Base-by-base conservation (phyloP, 2,797 vertebrate species). In the Dromococcyx pavoninus region DNA sequence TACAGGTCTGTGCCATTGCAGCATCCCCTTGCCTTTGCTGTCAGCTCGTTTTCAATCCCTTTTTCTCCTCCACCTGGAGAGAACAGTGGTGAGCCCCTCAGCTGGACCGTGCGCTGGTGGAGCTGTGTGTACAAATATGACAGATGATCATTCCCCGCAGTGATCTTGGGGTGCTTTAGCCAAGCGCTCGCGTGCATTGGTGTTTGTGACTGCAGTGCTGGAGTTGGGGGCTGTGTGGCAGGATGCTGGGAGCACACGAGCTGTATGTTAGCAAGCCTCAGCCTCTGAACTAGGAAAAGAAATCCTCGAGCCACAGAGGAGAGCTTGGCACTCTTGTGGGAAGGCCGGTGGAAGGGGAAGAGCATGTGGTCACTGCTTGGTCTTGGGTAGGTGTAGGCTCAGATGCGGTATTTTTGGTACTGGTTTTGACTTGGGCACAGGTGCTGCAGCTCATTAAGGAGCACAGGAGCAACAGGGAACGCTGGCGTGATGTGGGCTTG, bases 101-200 rank as follows among this genome's bases (percentile, higher is more conserved):
- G 3, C 1, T 4, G 33, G 57, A 35, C 35, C 0, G 0, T 53
- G 41, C 0, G 0, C 64, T 56, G 78, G 8, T 22, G 33, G 64
- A 81, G 14, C 30, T 61, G 41, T 41, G 22, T n/a, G 44, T 69
- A 22, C 21, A 22, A 10, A 35, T 4, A 37, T 27, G 37, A 5
- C 4, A 23, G 56, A 9, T 13, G 24, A 4, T 41, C 0, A 0
- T 10, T 71, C 28, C 48, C 69, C 0, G 0, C 23, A 6, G 1
- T 3, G 19, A 76, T 51, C 51, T 58, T 22, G n/a, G 35, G 7
- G 41, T 69, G 46, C 51, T 86, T 41, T 78, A 67, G 10, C 43
- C 32, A 44, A 17, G 66, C 3, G 0, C 60, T 23, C 32, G 33
- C 21, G 2, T 13, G 32, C 22, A 4, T 62, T 41, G 64, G 37